Conservation (phyloP, 2,113 vertebrate species). For the Megaptera novaeangliae region DNA sequence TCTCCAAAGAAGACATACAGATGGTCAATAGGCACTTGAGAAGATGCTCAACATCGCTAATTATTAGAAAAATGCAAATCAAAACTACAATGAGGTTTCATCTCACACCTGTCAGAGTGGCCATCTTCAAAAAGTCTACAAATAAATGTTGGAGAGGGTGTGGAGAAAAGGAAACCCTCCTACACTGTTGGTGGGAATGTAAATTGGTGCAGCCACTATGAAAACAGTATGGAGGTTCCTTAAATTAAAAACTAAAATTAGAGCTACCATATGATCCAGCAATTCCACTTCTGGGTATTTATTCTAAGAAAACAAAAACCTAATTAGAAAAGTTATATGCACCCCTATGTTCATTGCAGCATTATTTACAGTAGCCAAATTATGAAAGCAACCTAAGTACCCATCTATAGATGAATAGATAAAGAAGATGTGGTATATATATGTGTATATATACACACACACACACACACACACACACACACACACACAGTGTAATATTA, state of each 20-base stretch:
- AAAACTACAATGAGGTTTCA: background rate
- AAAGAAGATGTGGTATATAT: background rate
- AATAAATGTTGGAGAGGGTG: background rate
- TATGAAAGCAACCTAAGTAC: background rate
- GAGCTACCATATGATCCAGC: background rate
- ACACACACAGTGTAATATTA: background rate
- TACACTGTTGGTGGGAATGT: background rate
- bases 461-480: too few relatives aligned
- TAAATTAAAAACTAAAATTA: background rate
- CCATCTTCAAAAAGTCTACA: background rate
- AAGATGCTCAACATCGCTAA: background rate
- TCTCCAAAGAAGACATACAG: background rate
- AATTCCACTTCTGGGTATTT: background rate
- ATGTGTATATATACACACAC: too few relatives aligned
- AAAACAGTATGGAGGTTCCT: background rate
- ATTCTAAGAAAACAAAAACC: background rate
- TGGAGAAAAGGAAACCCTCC: background rate
- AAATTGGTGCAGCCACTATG: background rate
- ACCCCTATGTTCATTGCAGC: background rate
- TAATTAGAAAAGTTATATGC: background rate
- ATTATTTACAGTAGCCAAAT: background rate
- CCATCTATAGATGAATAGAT: background rate
- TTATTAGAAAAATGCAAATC: background rate
- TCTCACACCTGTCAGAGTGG: background rate
- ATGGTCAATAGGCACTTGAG: background rate